Base-by-base conservation (phyloP, 2,797 vertebrate genomes). In the Strix occidentalis region DNA sequence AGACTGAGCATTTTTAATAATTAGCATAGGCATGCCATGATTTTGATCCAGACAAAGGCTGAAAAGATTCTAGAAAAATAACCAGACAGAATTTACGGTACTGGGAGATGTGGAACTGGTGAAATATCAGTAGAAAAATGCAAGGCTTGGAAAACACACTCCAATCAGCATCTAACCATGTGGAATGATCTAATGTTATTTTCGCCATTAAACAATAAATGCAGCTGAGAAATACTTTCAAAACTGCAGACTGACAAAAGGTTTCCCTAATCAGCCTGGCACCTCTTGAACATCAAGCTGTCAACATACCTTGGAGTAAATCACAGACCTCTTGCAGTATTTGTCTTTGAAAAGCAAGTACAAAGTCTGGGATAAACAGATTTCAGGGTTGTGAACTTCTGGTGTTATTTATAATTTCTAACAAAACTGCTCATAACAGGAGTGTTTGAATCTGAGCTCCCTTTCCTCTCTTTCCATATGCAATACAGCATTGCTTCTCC, bases 141-240 rank as follows among this genome's bases (percentile, higher is more conserved):
- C 57, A 92, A 94, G 41, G 8, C 46, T 85, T 94, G 66, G 82
- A 91, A 93, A 84, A 6, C 15, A 41, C 29, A 46, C 15, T 77
- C 39, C 31, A 89, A 89, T 75, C 77, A 75, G n/a, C 63, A 79
- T 72, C 37, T 78, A 78, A 29, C 51, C 26, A 46, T 43, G 74
- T 45, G 61, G 24, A 92, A 79, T 89, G 50, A 51, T 50, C 24
- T 74, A 79, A 79, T 51, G 37, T 58, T 76, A 76, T 57, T 66
- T 41, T 89, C 65, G 75, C 45, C 78, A 66, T 61, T 39, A 87
- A 86, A 79, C 29, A 76, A 70, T 63, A 91, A 83, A 80, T 53
- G 54, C 60, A 85, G 35, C 48, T 91, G 37, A 90, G 65, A 89
- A 92, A 93, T 31, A 51, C 45, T 87, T 92, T 87, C n/a, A 89